phyloP scores from a whole-genome alignment of 2,888 invertebrate species.

The Chrysotoxum bicinctum region DNA sequence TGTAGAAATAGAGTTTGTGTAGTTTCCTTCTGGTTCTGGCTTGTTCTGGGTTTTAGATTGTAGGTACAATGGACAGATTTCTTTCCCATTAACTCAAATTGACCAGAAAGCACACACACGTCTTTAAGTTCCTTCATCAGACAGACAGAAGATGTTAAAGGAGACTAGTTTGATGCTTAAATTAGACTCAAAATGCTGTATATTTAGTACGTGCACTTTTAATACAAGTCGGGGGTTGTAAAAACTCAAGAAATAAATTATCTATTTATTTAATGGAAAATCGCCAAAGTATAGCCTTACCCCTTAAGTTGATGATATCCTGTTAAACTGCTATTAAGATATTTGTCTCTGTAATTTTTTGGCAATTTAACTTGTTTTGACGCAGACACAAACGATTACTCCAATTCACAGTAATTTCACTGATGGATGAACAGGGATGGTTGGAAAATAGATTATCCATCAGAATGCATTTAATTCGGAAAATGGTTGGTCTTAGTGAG shows the following conservation, averaged over 20 bases:
- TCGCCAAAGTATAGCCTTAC: neutral
- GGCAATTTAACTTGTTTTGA: constrained; percentile 6
- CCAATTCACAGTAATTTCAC: neutral
- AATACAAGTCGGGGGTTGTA: neutral
- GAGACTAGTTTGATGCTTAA: neutral
- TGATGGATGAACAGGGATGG: neutral
- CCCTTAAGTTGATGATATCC: neutral
- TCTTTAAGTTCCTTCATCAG: constrained; percentile 44
- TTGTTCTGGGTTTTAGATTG: neutral
- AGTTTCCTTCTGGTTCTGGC: neutral
- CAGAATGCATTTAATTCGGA: neutral
- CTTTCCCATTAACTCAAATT: constrained; percentile 65
- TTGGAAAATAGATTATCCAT: neutral
- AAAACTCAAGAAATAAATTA: neutral
- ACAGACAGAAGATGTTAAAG: neutral
- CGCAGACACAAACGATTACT: neutral
- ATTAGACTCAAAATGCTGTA: neutral
- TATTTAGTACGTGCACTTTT: neutral
- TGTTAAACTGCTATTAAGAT: constrained; percentile 6
- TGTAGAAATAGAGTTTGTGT: neutral
- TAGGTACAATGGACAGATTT: constrained; percentile 24
- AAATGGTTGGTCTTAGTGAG: neutral
- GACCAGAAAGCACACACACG: constrained; percentile 67
- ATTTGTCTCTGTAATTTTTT: constrained; percentile 4
- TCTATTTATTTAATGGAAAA: constrained; percentile 13